phyloP scores from a whole-genome alignment of 2,888 invertebrate genomes.

The Cephus rjabovi region DNA sequence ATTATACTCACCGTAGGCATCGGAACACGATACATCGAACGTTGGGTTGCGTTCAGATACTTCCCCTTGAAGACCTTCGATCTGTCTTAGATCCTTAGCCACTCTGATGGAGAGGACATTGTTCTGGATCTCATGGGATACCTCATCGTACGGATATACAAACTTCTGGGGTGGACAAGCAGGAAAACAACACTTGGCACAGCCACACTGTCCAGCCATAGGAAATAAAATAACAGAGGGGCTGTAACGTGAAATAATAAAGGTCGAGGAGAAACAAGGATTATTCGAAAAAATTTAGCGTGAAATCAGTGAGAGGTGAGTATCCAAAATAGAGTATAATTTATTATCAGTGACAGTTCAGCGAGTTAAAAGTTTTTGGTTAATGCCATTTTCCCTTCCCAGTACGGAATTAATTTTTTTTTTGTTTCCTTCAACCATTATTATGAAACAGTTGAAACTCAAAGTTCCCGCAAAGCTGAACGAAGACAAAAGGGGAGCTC shows the following conservation, averaged over 20 bases:
- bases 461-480: neutral
- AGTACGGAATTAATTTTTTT: neutral
- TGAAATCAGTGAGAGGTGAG: neutral
- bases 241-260: neutral
- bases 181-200: slow-evolving; percentile 11
- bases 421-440: neutral
- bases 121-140: slow-evolving; percentile 40
- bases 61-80: slow-evolving; percentile 4
- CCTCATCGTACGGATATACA: slow-evolving; percentile 34
- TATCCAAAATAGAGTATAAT: neutral
- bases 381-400: neutral
- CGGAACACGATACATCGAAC: slow-evolving; percentile 14
- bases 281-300: neutral
- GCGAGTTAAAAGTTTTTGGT: neutral
- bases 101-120: slow-evolving; percentile 46
- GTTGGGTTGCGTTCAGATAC: neutral
- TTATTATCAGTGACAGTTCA: neutral
- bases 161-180: slow-evolving; percentile 15
- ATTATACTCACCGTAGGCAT: slow-evolving; percentile 12
- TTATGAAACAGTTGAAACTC: neutral
- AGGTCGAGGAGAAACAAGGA: neutral
- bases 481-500: neutral
- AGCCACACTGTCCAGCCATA: neutral
- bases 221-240: neutral
- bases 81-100: slow-evolving; percentile 28